Conservation (phyloP, 2,113 vertebrate species). For the Hassar affinis region DNA sequence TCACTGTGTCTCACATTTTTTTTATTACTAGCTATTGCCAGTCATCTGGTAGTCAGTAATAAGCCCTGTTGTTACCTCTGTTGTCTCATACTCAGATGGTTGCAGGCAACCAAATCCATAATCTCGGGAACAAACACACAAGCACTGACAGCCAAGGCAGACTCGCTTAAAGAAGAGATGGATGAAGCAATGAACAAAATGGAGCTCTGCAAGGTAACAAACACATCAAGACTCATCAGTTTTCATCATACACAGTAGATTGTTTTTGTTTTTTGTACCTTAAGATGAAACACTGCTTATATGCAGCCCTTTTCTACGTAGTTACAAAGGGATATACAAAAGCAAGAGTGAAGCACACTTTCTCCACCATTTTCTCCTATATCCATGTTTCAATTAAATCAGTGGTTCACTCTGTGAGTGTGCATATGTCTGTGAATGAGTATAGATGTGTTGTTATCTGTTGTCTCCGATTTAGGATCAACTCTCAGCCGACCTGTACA, state of each 20-base stretch:
- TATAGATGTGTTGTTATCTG: neutral
- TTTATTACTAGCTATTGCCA: no score
- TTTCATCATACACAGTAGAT: neutral
- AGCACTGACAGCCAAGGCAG: conserved; percentile 93
- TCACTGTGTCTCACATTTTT: neutral
- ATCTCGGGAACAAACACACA: conserved; percentile 95
- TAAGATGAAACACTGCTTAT: neutral
- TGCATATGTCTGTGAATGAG: neutral
- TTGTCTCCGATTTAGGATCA: conserved; percentile 79
- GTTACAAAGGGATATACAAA: neutral
- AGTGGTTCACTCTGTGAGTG: no score
- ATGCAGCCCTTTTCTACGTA: neutral
- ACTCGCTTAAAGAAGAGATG: conserved; percentile 95
- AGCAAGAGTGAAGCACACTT: neutral
- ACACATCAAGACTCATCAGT: neutral
- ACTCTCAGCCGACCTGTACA: conserved; percentile 97
- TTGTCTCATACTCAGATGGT: conserved; percentile 75
- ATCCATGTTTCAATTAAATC: no score
- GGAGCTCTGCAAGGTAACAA: conserved; percentile 91
- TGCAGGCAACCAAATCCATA: conserved; percentile 95
- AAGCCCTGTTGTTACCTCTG: neutral
- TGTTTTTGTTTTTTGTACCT: neutral
- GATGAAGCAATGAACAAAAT: conserved; percentile 98
- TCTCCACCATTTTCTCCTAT: no score
- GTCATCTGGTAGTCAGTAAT: neutral